Base-by-base conservation (phyloP, 2,888 invertebrate genomes). In the Cryptocephalus moraei region DNA sequence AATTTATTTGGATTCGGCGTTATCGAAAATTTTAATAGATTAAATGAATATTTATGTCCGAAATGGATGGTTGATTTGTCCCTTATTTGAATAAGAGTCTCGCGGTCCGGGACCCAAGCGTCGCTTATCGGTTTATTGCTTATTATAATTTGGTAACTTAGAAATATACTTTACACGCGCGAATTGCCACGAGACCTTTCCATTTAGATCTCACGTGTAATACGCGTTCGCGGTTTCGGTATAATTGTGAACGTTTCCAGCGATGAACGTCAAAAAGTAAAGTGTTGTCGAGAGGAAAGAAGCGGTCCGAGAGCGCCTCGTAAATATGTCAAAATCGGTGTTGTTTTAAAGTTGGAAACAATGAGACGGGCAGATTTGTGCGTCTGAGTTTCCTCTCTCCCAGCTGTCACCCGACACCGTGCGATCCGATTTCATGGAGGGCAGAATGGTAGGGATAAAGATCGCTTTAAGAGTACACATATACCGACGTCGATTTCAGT, bases 271-370 rank as follows among this genome's bases (percentile, higher is more conserved):
- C 63, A 62, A 61, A 64, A 61, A 57, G 56, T 55, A 57, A 46
- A 44, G 46, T 48, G 58, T 56, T 55, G 55, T 56, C 45, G 47
- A 43, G 47, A 44, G 48, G 55, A 56, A 41, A 50, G 48, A 59
- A 51, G 56, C 58, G 56, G 59, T 61, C 60, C 62, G 61, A 62
- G 56, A 62, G 63, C 60, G 59, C 60, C 63, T 67, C 66, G 67
- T 69, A 68, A 68, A 68, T 67, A 66, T 67, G 68, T 69, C 68
- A 69, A 68, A 69, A 68, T 63, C 63, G 61, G 68, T 67, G 68
- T 67, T 67, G 69, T 68, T 69, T 68, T 67, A 62, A 69, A 68
- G 65, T 67, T 64, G 64, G 66, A 67, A 69, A 69, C 68, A 69
- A 69, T 69, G 67, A 68, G 66, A 60, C 63, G 56, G 64, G 63